phyloP scores from a whole-genome alignment of 1,140 invertebrate species.

The Zaprionus nigranus region DNA sequence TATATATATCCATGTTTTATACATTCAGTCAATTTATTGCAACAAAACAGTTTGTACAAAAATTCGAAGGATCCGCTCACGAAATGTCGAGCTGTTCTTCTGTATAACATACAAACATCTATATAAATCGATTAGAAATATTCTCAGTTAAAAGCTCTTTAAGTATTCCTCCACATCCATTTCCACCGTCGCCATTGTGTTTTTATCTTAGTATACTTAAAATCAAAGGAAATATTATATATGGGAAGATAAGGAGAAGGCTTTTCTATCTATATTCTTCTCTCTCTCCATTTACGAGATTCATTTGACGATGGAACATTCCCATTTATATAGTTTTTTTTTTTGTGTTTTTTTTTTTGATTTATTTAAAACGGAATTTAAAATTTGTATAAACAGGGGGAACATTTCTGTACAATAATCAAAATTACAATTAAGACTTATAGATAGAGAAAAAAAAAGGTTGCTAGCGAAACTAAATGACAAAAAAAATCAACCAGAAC shows the following conservation, averaged over 20 bases:
- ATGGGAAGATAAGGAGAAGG: background rate
- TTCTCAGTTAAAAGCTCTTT: slow-evolving; percentile 8
- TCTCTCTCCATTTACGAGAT: background rate
- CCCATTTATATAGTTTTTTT: background rate
- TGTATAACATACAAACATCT: slow-evolving; percentile 12
- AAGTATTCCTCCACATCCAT: background rate
- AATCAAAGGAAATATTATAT: background rate
- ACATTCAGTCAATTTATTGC: slow-evolving; percentile 78
- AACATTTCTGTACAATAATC: slow-evolving; percentile 25
- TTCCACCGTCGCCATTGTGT: background rate
- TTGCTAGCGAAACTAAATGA: slow-evolving; percentile 2
- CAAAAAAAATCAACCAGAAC: slow-evolving; percentile 19
- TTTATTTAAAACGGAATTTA: slow-evolving; percentile 10
- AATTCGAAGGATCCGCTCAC: slow-evolving; percentile 31
- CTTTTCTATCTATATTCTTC: background rate
- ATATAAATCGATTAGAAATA: slow-evolving; percentile 32
- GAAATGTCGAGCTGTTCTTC: slow-evolving; percentile 23
- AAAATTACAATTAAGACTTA: slow-evolving; percentile 30
- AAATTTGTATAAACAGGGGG: background rate
- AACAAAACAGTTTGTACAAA: slow-evolving; percentile 56
- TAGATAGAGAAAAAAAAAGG: slow-evolving; percentile 18
- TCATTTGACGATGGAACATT: slow-evolving; percentile 2
- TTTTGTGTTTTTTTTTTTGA: background rate
- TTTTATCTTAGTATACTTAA: background rate
- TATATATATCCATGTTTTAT: slow-evolving; percentile 41